These are phyloP conservation scores for Apolygus lucorum DNA, from an alignment of 1,140 invertebrate species.

Conservation along the genomic window DNA sequence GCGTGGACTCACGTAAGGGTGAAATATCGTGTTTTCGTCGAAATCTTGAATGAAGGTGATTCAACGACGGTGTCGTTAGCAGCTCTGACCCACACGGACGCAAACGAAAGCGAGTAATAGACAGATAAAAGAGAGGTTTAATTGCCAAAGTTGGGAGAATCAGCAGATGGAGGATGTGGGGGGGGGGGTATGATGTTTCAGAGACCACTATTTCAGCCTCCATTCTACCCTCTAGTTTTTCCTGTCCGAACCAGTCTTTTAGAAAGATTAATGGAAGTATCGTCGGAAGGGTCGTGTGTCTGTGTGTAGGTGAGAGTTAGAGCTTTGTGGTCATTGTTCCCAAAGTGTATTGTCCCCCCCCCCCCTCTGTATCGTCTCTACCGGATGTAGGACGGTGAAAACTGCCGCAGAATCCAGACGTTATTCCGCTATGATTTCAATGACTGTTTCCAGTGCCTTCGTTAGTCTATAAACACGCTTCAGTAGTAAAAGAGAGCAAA, in stretches of 20 bases:
- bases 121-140: constrained; percentile 2
- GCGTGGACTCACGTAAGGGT: too few relatives aligned
- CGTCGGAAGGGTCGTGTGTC: not conserved
- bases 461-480: too few relatives aligned
- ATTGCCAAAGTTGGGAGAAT: not conserved
- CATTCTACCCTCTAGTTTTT: not conserved
- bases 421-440: too few relatives aligned
- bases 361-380: not conserved
- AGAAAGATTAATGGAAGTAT: constrained; percentile 12
- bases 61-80: not conserved
- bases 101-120: not conserved
- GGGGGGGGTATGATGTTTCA: not conserved
- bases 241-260: not conserved
- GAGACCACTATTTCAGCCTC: too few relatives aligned
- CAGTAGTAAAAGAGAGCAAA: too few relatives aligned
- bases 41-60: too few relatives aligned
- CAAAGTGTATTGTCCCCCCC: not conserved
- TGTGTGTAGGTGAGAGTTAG: not conserved
- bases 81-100: not conserved
- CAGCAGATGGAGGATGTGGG: not conserved
- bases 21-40: too few relatives aligned
- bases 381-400: too few relatives aligned
- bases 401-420: too few relatives aligned
- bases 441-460: too few relatives aligned
- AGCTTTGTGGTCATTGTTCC: not conserved